Base-by-base conservation (phyloP, 92 coral and sea anemone genomes). In the Zoanthus solanderi region DNA sequence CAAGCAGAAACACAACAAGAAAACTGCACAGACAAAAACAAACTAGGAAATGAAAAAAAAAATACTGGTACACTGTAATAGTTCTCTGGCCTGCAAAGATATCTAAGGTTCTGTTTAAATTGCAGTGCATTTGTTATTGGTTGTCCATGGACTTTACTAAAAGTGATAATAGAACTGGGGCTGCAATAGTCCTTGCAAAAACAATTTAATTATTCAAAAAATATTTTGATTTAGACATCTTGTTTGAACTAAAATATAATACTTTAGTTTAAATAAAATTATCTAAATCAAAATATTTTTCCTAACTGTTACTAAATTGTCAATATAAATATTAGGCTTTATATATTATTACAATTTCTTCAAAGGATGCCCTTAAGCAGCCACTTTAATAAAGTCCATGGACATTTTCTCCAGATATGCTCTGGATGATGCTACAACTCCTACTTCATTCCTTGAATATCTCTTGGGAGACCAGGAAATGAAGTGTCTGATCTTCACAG, bases 1-100 rank as follows among this genome's bases (percentile, higher is more conserved):
- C 71, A 50, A 50, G 10, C 54, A 50, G 54, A 50, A 50, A 50
- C 71, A 82, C 48, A 23, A 6, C 72, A 73, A 61, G 61, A 57
- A 75, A 82, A 83, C 37, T 28, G 84, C 31, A 83, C 82, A 8
- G 76, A 87, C 48, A 18, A 37, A 44, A 79, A 88, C n/a, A 29
- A 76, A 73, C 37, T 17, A 79, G 53, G 90, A 50, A 50, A 50
- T 50, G 7, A 50, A 50, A 50, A 50, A 50, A 50, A 50, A 50
- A 11, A 50, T 6, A 50, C 54, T 50, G 12, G 54, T 50, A 11
- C 54, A 50, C 54, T 7, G 54, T 50, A 50, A 4, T 50, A 50
- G 54, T 50, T 50, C 54, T 50, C 12, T 50, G 54, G 54, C 54
- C 54, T 50, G 54, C 6, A 50, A 50, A 50, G 54, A 50, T 50